Evolutionary conservation across 2,888 invertebrate species (phyloP).

Genomic region (Chloroclysta siterata): DNA sequence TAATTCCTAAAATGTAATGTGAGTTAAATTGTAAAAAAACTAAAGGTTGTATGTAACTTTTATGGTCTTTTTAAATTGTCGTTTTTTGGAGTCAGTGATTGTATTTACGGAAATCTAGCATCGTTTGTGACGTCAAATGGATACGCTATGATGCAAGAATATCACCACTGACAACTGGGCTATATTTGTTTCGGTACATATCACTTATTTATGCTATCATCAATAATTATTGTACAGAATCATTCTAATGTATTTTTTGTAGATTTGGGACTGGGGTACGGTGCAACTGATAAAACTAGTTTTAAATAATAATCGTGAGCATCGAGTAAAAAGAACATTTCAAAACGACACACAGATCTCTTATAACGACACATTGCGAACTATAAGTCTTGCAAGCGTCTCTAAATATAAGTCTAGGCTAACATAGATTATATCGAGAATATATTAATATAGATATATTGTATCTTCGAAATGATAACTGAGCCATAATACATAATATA

Average conservation of each 20-base stretch:
- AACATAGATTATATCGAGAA: slow-evolving; percentile 70
- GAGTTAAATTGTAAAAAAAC: neutral
- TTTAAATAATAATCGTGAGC: neutral
- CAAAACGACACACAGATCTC: slow-evolving; percentile 68
- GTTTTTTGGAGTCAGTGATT: neutral
- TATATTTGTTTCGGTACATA: slow-evolving; percentile 45
- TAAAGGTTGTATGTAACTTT: slow-evolving; percentile 2
- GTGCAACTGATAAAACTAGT: neutral
- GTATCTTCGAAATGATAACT: slow-evolving; percentile 79
- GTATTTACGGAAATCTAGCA: neutral
- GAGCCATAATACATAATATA: slow-evolving; percentile 82
- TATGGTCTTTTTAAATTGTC: slow-evolving; percentile 4
- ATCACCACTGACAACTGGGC: neutral
- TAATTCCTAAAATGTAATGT: slow-evolving; percentile 2
- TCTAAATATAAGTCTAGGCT: slow-evolving; percentile 75
- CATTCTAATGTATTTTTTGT: neutral
- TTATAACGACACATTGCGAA: slow-evolving; percentile 76
- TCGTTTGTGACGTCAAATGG: neutral
- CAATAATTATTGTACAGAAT: neutral
- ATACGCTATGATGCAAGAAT: slow-evolving; percentile 1
- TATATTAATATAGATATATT: slow-evolving; percentile 74
- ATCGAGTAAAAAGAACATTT: slow-evolving; percentile 59
- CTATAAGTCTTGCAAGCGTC: slow-evolving; percentile 79
- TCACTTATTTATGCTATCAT: slow-evolving; percentile 19
- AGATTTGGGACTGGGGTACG: neutral